Evolutionary conservation across 2,888 invertebrate species (phyloP).

Genomic region (Tetragonula carbonaria): DNA sequence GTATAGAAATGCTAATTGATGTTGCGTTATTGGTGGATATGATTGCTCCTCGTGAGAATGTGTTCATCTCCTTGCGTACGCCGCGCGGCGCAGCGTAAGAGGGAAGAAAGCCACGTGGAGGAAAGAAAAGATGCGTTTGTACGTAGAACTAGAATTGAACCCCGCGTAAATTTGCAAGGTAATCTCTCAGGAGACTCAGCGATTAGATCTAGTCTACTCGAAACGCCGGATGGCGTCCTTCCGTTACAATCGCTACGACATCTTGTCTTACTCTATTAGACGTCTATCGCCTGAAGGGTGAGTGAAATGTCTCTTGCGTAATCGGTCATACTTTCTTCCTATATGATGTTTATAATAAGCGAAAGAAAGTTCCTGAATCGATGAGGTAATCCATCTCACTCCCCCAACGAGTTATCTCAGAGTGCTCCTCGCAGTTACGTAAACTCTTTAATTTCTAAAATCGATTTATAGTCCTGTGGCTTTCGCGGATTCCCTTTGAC

Average conservation of each 20-base stretch:
- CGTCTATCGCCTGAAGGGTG: constrained; percentile 47
- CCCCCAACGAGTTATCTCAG: constrained; percentile 40
- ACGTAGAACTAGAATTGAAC: not conserved
- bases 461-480: constrained; percentile 36
- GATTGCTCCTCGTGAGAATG: constrained; percentile 37
- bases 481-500: not conserved
- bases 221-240: not conserved
- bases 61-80: constrained; percentile 17
- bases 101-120: not conserved
- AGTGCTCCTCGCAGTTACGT: constrained; percentile 37
- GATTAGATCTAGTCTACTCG: too few relatives aligned
- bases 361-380: constrained; percentile 54
- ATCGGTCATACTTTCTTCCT: constrained; percentile 56
- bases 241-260: constrained; percentile 13
- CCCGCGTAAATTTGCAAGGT: not conserved
- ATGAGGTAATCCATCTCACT: constrained; percentile 59
- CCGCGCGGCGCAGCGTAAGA: not conserved
- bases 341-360: constrained; percentile 45
- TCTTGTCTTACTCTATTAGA: not conserved
- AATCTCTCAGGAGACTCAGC: not conserved
- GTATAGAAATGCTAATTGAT: constrained; percentile 28
- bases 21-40: constrained; percentile 22
- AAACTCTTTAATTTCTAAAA: constrained; percentile 50
- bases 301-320: constrained; percentile 48
- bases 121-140: not conserved